Evolutionary conservation across 2,888 invertebrate genomes (phyloP).

Genomic region (Lampropteryx suffumata): DNA sequence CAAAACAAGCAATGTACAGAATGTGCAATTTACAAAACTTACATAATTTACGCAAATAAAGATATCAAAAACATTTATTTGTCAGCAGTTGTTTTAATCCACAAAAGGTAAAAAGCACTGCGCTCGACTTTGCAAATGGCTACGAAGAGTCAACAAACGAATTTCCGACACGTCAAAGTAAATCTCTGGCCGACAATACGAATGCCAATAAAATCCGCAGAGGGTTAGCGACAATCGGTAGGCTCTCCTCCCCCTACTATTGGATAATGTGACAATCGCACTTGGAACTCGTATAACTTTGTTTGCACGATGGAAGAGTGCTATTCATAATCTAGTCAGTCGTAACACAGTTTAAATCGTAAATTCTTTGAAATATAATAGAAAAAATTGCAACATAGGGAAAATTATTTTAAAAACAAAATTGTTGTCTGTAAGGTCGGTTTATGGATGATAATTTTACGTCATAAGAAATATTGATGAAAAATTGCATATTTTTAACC

Average conservation of each 20-base stretch:
- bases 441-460: too few relatives aligned
- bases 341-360: too few relatives aligned
- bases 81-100: conserved; percentile 14
- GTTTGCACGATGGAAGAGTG: conserved; percentile 7
- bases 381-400: too few relatives aligned
- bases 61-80: not conserved
- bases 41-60: not conserved
- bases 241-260: conserved; percentile 54
- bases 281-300: conserved; percentile 30
- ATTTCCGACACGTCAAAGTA: conserved; percentile 78
- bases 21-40: too few relatives aligned
- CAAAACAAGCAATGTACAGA: too few relatives aligned
- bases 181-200: conserved; percentile 78
- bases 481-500: too few relatives aligned
- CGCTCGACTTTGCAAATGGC: conserved; percentile 52
- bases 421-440: too few relatives aligned
- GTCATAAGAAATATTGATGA: too few relatives aligned
- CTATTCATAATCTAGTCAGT: conserved; percentile 1
- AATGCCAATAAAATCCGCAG: conserved; percentile 79
- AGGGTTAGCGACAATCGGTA: conserved; percentile 66
- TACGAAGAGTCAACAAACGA: conserved; percentile 72
- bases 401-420: too few relatives aligned
- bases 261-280: conserved; percentile 34
- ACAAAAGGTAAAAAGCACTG: conserved; percentile 37
- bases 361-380: too few relatives aligned